Evolutionary conservation across 2,888 invertebrate species (phyloP).

Genomic region (Trichogramma evanescens): DNA sequence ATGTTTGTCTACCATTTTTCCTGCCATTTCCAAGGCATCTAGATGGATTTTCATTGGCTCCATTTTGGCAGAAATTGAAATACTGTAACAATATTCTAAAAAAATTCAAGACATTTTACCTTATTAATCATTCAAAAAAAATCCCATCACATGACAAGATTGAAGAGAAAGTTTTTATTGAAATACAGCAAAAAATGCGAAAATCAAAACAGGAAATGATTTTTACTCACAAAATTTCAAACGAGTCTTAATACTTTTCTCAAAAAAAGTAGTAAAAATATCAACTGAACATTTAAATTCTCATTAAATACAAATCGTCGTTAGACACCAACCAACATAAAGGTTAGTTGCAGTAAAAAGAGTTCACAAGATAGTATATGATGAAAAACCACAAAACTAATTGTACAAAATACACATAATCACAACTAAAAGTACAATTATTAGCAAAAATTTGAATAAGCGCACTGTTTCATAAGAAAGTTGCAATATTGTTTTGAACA

Average conservation of each 20-base stretch:
- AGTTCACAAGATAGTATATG: no score
- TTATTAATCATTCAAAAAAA: not conserved
- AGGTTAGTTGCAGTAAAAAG: slow-evolving; percentile 8
- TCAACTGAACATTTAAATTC: slow-evolving; percentile 5
- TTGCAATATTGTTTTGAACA: no score
- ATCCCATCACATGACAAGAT: not conserved
- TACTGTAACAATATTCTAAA: not conserved
- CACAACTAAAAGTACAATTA: no score
- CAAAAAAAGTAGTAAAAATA: not conserved
- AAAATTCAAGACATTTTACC: not conserved
- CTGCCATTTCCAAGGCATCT: slow-evolving; percentile 70
- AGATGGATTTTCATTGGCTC: slow-evolving; percentile 46
- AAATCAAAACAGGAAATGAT: not conserved
- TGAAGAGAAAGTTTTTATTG: not conserved
- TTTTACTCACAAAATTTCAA: not conserved
- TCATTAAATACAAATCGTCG: slow-evolving; percentile 2
- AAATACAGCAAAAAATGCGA: not conserved
- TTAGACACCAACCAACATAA: not conserved
- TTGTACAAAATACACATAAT: no score
- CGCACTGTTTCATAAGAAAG: no score
- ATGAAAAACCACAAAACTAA: no score
- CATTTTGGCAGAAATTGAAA: slow-evolving; percentile 30
- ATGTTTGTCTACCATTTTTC: slow-evolving; percentile 72
- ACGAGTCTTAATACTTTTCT: not conserved
- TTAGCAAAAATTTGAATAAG: no score